These are phyloP conservation scores for Dryomyza anilis DNA, from an alignment of 2,888 invertebrate genomes.

Conservation along the genomic window DNA sequence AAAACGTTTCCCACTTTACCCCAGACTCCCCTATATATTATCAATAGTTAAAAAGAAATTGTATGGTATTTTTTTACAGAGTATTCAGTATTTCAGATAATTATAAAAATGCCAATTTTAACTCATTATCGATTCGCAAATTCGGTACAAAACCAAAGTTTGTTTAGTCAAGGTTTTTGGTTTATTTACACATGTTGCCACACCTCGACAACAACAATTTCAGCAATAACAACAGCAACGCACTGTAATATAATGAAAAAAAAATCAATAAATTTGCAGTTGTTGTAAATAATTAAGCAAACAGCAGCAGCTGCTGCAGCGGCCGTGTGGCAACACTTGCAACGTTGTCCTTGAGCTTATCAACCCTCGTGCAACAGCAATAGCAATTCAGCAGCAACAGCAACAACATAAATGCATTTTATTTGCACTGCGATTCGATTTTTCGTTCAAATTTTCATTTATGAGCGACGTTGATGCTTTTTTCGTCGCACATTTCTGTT, in stretches of 20 bases:
- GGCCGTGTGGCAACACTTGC: slow-evolving; percentile 15
- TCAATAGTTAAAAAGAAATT: no score
- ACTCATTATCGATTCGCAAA: not conserved
- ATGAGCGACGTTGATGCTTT: no score
- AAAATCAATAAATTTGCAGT: slow-evolving; percentile 19
- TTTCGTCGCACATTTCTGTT: no score
- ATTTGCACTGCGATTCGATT: not conserved
- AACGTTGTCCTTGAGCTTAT: slow-evolving; percentile 31
- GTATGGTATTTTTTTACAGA: no score
- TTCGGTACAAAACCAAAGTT: not conserved
- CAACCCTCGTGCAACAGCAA: slow-evolving; percentile 29
- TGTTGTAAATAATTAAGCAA: slow-evolving; percentile 17
- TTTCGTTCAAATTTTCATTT: not conserved
- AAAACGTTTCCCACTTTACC: no score
- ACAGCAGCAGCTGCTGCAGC: slow-evolving; percentile 31
- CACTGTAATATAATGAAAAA: no score
- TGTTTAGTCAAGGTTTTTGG: not conserved
- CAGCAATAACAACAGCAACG: slow-evolving; percentile 22
- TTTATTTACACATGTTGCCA: not conserved
- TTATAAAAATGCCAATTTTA: no score
- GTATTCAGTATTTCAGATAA: no score
- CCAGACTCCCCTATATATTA: no score
- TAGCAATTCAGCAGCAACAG: slow-evolving; percentile 1
- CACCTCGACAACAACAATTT: not conserved
- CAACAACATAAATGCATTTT: not conserved